phyloP scores from a whole-genome alignment of 2,888 invertebrate genomes.

The Octodonta nipae region DNA sequence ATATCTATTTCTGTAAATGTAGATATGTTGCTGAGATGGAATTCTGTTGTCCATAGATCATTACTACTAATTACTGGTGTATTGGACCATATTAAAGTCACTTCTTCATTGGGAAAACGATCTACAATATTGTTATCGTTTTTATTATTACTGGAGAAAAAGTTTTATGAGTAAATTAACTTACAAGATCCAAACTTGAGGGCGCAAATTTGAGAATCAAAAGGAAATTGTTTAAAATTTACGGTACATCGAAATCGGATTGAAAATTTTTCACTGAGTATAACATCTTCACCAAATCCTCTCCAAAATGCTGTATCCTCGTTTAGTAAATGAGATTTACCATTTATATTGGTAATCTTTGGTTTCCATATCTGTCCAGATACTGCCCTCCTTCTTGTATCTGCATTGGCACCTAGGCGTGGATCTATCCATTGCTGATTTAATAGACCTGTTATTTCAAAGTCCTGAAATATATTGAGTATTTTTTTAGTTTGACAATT shows the following conservation, averaged over 20 bases:
- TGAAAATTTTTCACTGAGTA: slow-evolving; percentile 21
- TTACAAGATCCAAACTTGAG: slow-evolving; percentile 26
- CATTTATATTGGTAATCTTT: slow-evolving; percentile 20
- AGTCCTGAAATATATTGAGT: too few relatives aligned
- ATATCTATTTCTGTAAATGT: too few relatives aligned
- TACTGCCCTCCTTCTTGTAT: slow-evolving; percentile 22
- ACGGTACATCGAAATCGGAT: slow-evolving; percentile 17
- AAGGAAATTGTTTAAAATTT: slow-evolving; percentile 22
- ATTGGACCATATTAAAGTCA: too few relatives aligned
- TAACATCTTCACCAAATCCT: slow-evolving; percentile 21
- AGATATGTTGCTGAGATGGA: too few relatives aligned
- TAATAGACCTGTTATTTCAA: slow-evolving; percentile 17
- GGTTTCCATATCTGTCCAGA: slow-evolving; percentile 26
- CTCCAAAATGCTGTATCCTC: slow-evolving; percentile 25
- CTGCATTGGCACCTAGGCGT: slow-evolving; percentile 19
- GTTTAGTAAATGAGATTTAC: slow-evolving; percentile 13
- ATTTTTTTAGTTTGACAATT: too few relatives aligned
- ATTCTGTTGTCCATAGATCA: too few relatives aligned
- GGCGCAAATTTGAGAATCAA: slow-evolving; percentile 23
- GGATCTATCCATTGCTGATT: slow-evolving; percentile 25
- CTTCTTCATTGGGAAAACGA: too few relatives aligned
- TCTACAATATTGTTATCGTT: too few relatives aligned
- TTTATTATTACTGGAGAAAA: too few relatives aligned
- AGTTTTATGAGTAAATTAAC: too few relatives aligned
- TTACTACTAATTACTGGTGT: too few relatives aligned